A percentile compares a stretch with the other conserved stretches of the same genome.
Conservation (phyloP, 1,140 invertebrate species). For the Bicyclus anynana region DNA sequence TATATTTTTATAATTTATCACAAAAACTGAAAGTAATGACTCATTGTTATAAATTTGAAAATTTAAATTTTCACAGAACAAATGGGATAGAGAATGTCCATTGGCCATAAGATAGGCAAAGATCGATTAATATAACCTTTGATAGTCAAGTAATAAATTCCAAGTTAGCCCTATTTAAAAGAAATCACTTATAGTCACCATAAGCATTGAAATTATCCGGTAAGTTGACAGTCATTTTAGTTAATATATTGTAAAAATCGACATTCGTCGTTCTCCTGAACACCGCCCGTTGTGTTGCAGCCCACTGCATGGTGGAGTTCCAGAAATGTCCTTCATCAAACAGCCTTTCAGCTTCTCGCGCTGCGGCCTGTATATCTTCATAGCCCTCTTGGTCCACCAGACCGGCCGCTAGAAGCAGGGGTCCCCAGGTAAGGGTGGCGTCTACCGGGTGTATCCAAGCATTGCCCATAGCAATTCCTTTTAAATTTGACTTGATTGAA, state of each 20-base stretch:
- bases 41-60: no score
- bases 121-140: no score
- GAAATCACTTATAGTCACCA: conserved; percentile 31
- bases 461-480: conserved; percentile 89
- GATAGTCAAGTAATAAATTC: no score
- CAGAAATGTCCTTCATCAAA: conserved; percentile 78
- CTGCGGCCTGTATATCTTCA: conserved; percentile 72
- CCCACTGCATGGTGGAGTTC: conserved; percentile 82
- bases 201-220: conserved; percentile 36
- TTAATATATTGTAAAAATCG: conserved; percentile 90
- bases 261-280: conserved; percentile 79
- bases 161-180: no score
- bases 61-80: no score
- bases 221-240: conserved; percentile 46
- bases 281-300: conserved; percentile 79
- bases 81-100: no score
- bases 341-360: conserved; percentile 71
- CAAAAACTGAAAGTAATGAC: no score
- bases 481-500: conserved; percentile 83
- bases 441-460: conserved; percentile 92
- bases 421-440: conserved; percentile 87
- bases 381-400: conserved; percentile 81
- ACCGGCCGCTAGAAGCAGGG: conserved; percentile 81
- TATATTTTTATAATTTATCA: no score
- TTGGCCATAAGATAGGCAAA: no score